Conservation (phyloP, 2,113 vertebrate genomes). For the Neotoma lepida region DNA sequence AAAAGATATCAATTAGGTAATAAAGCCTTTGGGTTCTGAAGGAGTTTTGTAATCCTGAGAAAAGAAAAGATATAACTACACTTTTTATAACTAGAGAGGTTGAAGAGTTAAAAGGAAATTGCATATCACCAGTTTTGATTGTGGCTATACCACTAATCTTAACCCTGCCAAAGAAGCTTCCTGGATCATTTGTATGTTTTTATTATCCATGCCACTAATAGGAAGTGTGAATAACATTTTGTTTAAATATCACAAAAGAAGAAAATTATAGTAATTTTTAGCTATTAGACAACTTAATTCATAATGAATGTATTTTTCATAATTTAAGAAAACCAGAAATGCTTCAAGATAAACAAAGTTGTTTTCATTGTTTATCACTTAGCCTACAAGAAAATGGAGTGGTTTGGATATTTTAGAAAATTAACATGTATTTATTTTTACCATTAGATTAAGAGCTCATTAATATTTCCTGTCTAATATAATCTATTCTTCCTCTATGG, state of each 20-base stretch:
- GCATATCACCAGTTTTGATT: neutral
- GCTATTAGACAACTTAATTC: slow-evolving; percentile 5
- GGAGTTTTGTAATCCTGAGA: neutral
- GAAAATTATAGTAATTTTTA: slow-evolving; percentile 2
- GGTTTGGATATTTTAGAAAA: neutral
- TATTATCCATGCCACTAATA: neutral
- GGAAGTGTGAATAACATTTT: neutral
- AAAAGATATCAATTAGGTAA: neutral
- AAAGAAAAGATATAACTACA: neutral
- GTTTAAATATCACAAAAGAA: slow-evolving; percentile 20
- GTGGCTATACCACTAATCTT: neutral
- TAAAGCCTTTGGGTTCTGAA: neutral
- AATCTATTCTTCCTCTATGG: neutral
- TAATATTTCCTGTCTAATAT: neutral
- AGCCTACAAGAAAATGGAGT: neutral
- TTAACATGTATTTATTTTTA: neutral
- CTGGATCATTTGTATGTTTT: neutral
- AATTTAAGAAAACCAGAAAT: neutral
- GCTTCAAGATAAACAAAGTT: neutral
- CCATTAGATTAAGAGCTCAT: neutral
- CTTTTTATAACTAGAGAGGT: neutral
- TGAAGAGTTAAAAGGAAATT: neutral
- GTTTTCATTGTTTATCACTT: neutral
- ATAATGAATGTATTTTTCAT: neutral
- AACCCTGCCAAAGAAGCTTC: neutral